Conservation (phyloP, 2,797 vertebrate species). For the Acridotheres tristis region DNA sequence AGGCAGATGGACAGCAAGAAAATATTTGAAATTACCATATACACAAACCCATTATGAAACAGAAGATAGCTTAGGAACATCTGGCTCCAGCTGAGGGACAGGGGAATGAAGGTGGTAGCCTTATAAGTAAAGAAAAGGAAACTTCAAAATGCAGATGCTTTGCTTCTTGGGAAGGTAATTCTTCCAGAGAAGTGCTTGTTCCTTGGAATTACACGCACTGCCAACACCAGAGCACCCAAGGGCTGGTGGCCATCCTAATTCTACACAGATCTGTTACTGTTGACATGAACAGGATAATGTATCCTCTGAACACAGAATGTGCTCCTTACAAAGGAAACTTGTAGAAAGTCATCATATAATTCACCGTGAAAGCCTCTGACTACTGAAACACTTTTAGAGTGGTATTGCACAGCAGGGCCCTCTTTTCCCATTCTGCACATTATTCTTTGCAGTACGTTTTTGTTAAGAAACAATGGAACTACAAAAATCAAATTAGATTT, state of each 20-base stretch:
- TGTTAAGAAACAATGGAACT: slow-evolving; percentile 35
- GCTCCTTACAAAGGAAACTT: slow-evolving; percentile 17
- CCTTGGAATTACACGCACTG: neutral
- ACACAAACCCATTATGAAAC: neutral
- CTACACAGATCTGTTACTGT: neutral
- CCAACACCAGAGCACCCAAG: neutral
- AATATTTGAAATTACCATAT: neutral
- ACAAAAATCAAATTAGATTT: slow-evolving; percentile 25
- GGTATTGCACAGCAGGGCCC: slow-evolving; percentile 43
- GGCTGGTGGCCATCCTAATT: neutral
- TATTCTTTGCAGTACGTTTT: slow-evolving; percentile 22
- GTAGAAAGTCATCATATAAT: slow-evolving; percentile 18
- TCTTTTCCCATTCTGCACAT: slow-evolving; percentile 34
- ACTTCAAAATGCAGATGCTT: neutral
- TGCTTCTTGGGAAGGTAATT: neutral
- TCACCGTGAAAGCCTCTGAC: slow-evolving; percentile 16
- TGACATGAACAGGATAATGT: neutral
- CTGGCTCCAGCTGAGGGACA: neutral
- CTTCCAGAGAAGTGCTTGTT: neutral
- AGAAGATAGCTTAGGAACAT: neutral
- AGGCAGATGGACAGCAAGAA: slow-evolving; percentile 8
- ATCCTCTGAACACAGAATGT: neutral
- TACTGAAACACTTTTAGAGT: slow-evolving; percentile 13
- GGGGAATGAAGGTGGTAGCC: neutral
- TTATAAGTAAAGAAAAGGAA: neutral